Percentiles rank a stretch among this genome's conserved stretches.
These are phyloP conservation scores for Toxotes lorentzi DNA, from an alignment of 2,797 vertebrate genomes.

Conservation along the genomic window DNA sequence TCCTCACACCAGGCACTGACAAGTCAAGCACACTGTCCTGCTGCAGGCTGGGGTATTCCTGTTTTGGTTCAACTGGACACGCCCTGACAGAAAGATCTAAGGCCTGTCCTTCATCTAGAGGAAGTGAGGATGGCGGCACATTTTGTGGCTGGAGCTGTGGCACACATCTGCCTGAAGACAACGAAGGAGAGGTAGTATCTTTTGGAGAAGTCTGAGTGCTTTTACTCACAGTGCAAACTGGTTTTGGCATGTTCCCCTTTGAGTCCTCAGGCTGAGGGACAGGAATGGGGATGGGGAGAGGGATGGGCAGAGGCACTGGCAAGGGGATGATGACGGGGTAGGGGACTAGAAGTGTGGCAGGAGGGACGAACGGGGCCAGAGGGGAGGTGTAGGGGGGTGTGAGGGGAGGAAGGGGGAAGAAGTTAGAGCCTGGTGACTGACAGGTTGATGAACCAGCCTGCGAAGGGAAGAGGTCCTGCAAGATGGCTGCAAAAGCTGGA, in stretches of 20 bases:
- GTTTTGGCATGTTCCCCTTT: slow-evolving; percentile 88
- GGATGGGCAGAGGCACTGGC: slow-evolving; percentile 94
- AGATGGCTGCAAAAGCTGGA: slow-evolving; percentile 91
- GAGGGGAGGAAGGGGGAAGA: slow-evolving; percentile 86
- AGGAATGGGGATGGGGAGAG: slow-evolving; percentile 93
- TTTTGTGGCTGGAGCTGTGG: slow-evolving; percentile 52
- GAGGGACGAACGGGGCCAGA: slow-evolving; percentile 92
- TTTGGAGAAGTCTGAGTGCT: slow-evolving; percentile 91
- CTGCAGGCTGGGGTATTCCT: slow-evolving; percentile 84
- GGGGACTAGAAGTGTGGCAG: slow-evolving; percentile 94
- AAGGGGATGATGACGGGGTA: slow-evolving; percentile 96
- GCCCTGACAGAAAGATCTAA: slow-evolving; percentile 93
- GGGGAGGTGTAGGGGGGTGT: slow-evolving; percentile 89
- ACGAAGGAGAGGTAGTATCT: slow-evolving; percentile 85
- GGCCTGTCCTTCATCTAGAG: slow-evolving; percentile 87
- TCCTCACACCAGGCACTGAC: slow-evolving; percentile 89
- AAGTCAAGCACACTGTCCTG: slow-evolving; percentile 93
- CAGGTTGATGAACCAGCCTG: slow-evolving; percentile 86
- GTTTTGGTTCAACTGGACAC: slow-evolving; percentile 81
- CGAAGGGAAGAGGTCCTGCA: slow-evolving; percentile 94
- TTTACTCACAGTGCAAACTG: slow-evolving; percentile 88
- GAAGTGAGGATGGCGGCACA: slow-evolving; percentile 48
- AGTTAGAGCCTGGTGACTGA: slow-evolving; percentile 86
- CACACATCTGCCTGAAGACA: slow-evolving; percentile 82
- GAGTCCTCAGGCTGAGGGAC: slow-evolving; percentile 87